Percentiles rank a stretch among this genome's conserved stretches.
These are phyloP conservation scores for Dendrocincla tyrannina DNA, from an alignment of 2,797 vertebrate genomes.

Conservation along the genomic window DNA sequence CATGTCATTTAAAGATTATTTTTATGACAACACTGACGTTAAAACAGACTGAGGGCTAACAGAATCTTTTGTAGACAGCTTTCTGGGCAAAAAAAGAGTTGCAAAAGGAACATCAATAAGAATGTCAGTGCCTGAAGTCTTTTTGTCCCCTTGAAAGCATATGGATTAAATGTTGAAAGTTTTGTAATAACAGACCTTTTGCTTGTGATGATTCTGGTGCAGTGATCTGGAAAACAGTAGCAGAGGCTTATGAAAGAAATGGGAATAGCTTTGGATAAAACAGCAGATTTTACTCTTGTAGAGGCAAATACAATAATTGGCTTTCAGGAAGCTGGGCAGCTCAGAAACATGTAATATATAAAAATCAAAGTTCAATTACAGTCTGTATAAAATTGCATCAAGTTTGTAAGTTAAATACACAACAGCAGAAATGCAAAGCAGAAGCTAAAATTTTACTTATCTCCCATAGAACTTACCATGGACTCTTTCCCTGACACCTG, in stretches of 20 bases:
- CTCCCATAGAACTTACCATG: not conserved
- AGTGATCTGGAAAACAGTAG: not conserved
- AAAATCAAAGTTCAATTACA: not conserved
- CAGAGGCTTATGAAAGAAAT: not conserved
- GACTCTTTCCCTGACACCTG: not conserved
- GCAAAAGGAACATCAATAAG: not conserved
- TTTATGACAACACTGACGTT: not conserved
- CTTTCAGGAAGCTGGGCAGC: not conserved
- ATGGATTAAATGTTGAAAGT: not conserved
- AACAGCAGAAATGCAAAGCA: not conserved
- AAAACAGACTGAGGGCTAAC: not conserved
- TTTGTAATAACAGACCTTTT: not conserved
- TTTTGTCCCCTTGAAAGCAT: not conserved
- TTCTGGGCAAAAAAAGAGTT: not conserved
- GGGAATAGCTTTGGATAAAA: not conserved
- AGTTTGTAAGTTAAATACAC: not conserved
- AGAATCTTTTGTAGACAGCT: not conserved
- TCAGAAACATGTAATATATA: not conserved
- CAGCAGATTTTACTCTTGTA: not conserved
- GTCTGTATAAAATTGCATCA: not conserved
- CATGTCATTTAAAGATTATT: not conserved
- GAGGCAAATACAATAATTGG: not conserved
- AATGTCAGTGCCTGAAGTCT: not conserved
- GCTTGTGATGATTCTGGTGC: not conserved
- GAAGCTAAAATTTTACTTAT: not conserved